Evolutionary conservation across 2,888 invertebrate genomes (phyloP).

Genomic region (Hemithea aestivaria): DNA sequence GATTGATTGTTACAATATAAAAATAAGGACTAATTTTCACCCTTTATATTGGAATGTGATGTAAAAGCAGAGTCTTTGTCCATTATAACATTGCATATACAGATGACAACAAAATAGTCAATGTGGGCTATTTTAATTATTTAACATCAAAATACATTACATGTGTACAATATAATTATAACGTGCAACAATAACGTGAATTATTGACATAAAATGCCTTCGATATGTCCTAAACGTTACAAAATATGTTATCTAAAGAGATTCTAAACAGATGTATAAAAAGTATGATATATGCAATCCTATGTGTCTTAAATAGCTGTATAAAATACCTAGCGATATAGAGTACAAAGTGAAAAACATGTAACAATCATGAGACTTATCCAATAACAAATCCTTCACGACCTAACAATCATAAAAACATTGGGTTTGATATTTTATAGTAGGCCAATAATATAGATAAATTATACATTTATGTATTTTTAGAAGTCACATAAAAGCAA

Average conservation of each 20-base stretch:
- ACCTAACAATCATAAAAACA: conserved; percentile 3
- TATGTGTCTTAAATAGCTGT: conserved; percentile 11
- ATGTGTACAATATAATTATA: conserved; percentile 25
- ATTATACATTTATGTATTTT: too few species aligned
- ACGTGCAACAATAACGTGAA: conserved; percentile 31
- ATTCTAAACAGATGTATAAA: conserved; percentile 5
- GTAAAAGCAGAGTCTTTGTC: conserved; percentile 39
- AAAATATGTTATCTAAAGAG: conserved; percentile 12
- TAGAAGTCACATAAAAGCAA: too few species aligned
- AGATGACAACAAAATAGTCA: conserved; percentile 22
- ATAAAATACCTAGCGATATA: conserved; percentile 9
- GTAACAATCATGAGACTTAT: conserved; percentile 18
- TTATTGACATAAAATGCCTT: conserved; percentile 10
- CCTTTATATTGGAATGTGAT: conserved; percentile 34
- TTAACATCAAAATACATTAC: conserved; percentile 47
- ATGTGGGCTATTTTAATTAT: conserved; percentile 33
- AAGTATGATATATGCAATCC: conserved; percentile 5
- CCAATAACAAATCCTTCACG: conserved; percentile 11
- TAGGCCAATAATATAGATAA: too few species aligned
- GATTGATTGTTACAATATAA: conserved; percentile 34
- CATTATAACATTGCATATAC: conserved; percentile 30
- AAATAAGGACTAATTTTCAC: conserved; percentile 38
- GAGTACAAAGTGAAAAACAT: conserved; percentile 12
- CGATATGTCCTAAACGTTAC: conserved; percentile 33
- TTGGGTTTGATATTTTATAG: conserved; percentile 1